Evolutionary conservation across 2,888 invertebrate genomes (phyloP).

Genomic region (Idaea dimidiata): DNA sequence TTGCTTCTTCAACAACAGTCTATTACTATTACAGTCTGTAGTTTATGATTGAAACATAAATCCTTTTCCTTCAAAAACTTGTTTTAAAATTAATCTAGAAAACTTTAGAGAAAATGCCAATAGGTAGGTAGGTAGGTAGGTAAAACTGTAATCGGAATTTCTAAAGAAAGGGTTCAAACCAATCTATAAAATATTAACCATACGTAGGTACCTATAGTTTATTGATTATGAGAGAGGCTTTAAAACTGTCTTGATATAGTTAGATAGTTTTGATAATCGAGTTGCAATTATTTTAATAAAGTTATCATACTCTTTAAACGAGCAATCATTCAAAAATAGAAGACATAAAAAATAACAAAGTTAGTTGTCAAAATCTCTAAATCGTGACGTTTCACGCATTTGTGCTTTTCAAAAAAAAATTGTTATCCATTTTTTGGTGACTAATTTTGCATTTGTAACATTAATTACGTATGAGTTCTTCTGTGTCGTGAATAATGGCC

Average conservation of each 20-base stretch:
- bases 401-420: slow-evolving; percentile 53
- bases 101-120: too few relatives aligned
- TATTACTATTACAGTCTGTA: too few relatives aligned
- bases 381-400: slow-evolving; percentile 61
- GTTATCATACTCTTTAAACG: slow-evolving; percentile 33
- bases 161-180: background rate
- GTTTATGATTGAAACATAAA: slow-evolving; percentile 4
- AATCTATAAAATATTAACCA: background rate
- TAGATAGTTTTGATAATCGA: too few relatives aligned
- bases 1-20: too few relatives aligned
- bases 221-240: background rate
- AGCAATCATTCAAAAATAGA: slow-evolving; percentile 60
- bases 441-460: slow-evolving; percentile 49
- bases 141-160: background rate
- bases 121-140: too few relatives aligned
- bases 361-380: slow-evolving; percentile 65
- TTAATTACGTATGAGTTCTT: slow-evolving; percentile 56
- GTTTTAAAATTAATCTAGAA: background rate
- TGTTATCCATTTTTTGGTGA: slow-evolving; percentile 49
- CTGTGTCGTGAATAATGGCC: slow-evolving; percentile 56
- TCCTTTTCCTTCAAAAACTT: background rate
- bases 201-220: background rate
- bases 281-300: too few relatives aligned
- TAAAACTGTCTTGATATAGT: too few relatives aligned
- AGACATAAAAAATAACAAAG: slow-evolving; percentile 54